Evolutionary conservation across 2,797 vertebrate species (phyloP), one percentile per base, ranked within the genome.

Genomic region (Chloroceryle amazona): DNA sequence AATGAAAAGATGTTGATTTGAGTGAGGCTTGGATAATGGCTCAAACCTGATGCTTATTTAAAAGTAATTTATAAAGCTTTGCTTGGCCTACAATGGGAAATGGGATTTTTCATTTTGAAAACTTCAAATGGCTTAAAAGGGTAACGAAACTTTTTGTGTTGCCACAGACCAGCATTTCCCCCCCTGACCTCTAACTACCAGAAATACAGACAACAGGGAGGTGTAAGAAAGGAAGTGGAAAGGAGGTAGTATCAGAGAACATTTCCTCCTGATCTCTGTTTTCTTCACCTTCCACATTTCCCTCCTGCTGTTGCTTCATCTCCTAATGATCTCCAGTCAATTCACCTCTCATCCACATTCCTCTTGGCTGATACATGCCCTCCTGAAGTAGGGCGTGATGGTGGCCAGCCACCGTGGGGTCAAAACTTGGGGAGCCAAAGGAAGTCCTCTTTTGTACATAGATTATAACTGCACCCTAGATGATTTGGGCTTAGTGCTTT

Each of bases 181-280:
- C 9, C 9, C 13, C 17, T 29, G 28, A 41, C 74, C 71, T 39
- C 33, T 57, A 57, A 25, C 39, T 39, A 28, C 39, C 60, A 65
- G 89, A 80, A 31, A 72, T 46, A 41, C 0, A 4, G 67, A 80
- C 14, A 89, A 14, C 44, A 89, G 49, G 20, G n/a, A 93, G 67
- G 73, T 84, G 39, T 81, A 63, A 89, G 75, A 83, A 81, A 83
- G 67, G 71, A 85, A 94, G 41, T 46, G 26, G 78, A 65, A 74
- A 63, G 71, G 60, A 54, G 31, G 52, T 71, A 60, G 18, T 85
- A 54, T 42, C 71, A 47, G 47, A 47, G 54, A 81, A 31, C 17
- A 26, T 85, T 86, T 96, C 79, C 57, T 94, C n/a, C 86, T 76
- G 51, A 11, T 93, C 71, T 84, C 81, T 58, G 23, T 70, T 92